A percentile compares a stretch with the other conserved stretches of the same genome.
These are phyloP conservation scores for Mythimna impura DNA, from an alignment of 2,888 invertebrate species.

Conservation along the genomic window DNA sequence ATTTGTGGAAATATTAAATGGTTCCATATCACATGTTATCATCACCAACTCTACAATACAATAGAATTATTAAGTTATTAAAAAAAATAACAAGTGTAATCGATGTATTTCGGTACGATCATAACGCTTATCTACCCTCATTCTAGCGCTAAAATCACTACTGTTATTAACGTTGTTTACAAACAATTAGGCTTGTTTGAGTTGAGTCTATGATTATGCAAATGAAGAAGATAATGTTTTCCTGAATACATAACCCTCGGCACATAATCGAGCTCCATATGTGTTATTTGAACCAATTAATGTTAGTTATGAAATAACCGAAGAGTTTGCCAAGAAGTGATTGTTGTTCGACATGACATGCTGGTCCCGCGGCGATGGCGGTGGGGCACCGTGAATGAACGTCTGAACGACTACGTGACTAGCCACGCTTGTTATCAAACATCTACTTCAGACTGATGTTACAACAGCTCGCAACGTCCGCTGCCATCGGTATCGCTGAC, in stretches of 20 bases:
- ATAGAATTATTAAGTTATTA: constrained; percentile 1
- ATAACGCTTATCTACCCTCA: constrained; percentile 6
- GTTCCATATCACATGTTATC: not conserved
- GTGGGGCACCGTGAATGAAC: constrained; percentile 24
- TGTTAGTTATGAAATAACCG: constrained; percentile 26
- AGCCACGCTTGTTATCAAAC: constrained; percentile 65
- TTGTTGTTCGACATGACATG: not conserved
- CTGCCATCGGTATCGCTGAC: constrained; percentile 47
- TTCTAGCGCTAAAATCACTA: constrained; percentile 18
- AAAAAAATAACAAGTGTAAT: constrained; percentile 18
- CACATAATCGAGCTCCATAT: constrained; percentile 15
- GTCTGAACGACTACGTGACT: constrained; percentile 61
- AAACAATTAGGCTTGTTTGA: constrained; percentile 41
- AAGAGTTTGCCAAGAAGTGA: constrained; percentile 13
- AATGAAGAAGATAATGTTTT: constrained; percentile 46
- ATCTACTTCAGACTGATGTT: constrained; percentile 60
- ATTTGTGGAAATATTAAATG: not conserved
- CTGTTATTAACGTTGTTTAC: constrained; percentile 45
- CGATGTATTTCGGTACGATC: constrained; percentile 6
- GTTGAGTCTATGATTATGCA: constrained; percentile 39
- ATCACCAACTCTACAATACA: constrained; percentile 2
- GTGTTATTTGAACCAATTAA: constrained; percentile 7
- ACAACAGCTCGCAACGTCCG: constrained; percentile 57
- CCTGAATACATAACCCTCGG: constrained; percentile 33
- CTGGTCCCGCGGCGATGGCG: constrained; percentile 6